These are phyloP conservation scores for Podarcis lilfordi DNA, from an alignment of 2,797 vertebrate genomes.

Conservation along the genomic window DNA sequence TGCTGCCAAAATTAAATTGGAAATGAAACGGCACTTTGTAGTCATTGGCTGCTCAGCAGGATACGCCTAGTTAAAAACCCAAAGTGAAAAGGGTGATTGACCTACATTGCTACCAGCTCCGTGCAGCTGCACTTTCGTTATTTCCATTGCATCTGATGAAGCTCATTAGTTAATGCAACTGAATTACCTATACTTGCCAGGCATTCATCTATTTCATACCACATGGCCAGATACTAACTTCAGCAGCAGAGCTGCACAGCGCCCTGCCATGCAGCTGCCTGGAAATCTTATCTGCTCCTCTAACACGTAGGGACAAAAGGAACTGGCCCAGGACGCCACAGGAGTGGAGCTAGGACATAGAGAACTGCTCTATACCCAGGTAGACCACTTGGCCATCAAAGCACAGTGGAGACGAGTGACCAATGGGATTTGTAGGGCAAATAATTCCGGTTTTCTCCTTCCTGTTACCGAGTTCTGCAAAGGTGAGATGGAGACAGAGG, in stretches of 20 bases:
- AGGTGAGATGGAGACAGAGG: too few relatives aligned
- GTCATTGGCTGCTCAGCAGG: slow-evolving; percentile 76
- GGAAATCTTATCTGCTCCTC: not conserved
- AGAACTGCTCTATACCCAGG: too few relatives aligned
- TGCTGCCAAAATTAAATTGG: slow-evolving; percentile 77
- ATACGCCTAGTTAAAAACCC: slow-evolving; percentile 77
- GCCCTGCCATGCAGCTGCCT: slow-evolving; percentile 25
- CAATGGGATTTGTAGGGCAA: too few relatives aligned
- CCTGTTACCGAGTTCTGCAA: too few relatives aligned
- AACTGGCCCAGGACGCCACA: not conserved
- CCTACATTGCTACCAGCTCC: slow-evolving; percentile 75
- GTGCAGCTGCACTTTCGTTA: slow-evolving; percentile 74
- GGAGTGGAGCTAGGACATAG: not conserved
- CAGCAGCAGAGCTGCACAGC: not conserved
- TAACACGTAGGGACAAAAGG: not conserved
- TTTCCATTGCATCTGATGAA: slow-evolving; percentile 70
- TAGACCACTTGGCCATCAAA: too few relatives aligned
- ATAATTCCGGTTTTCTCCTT: too few relatives aligned
- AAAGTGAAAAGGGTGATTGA: slow-evolving; percentile 78
- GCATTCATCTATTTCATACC: slow-evolving; percentile 65
- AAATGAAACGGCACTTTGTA: slow-evolving; percentile 77
- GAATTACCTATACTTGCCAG: slow-evolving; percentile 70
- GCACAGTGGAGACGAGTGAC: too few relatives aligned
- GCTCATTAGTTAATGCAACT: slow-evolving; percentile 77
- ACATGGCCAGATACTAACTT: slow-evolving; percentile 64